Percentiles rank a stretch among this genome's conserved stretches.
phyloP scores from a whole-genome alignment of 1,140 invertebrate species.

The Rhynchophorus ferrugineus region DNA sequence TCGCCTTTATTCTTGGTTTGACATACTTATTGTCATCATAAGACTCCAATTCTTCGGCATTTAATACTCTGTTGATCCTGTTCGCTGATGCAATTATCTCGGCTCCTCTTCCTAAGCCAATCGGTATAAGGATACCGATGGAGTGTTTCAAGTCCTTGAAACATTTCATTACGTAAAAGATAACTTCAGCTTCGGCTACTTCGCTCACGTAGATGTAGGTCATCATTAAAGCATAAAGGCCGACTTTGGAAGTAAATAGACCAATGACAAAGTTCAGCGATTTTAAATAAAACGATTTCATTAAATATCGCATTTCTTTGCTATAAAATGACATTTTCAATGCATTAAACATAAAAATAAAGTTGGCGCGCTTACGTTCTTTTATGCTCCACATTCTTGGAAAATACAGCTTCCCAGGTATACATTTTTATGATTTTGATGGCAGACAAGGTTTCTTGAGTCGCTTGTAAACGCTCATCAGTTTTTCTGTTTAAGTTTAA shows the following conservation, averaged over 20 bases:
- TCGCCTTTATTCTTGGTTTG: constrained; percentile 10
- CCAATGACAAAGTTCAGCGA: constrained; percentile 14
- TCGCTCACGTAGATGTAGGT: constrained; percentile 16
- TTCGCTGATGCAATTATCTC: constrained; percentile 37
- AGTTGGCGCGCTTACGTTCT: constrained; percentile 24
- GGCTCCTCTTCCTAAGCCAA: constrained; percentile 46
- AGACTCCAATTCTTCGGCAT: constrained; percentile 22
- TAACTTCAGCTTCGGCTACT: constrained; percentile 16
- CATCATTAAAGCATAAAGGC: constrained; percentile 23
- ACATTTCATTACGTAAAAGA: constrained; percentile 24
- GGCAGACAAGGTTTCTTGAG: constrained; percentile 76
- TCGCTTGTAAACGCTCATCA: constrained; percentile 72
- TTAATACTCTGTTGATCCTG: constrained; percentile 27
- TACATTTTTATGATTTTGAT: constrained; percentile 86
- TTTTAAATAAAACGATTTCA: constrained; percentile 10
- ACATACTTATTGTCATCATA: constrained; percentile 5
- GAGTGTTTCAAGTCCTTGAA: constrained; percentile 16
- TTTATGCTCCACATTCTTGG: constrained; percentile 47
- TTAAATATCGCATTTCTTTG: constrained; percentile 20
- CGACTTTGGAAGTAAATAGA: constrained; percentile 16
- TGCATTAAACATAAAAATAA: background rate
- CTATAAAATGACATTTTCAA: constrained; percentile 16
- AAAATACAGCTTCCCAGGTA: constrained; percentile 76
- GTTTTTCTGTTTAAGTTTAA: constrained; percentile 35
- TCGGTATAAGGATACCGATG: constrained; percentile 15